phyloP scores from a whole-genome alignment of 2,797 vertebrate species.

The Echeneis naucrates region DNA sequence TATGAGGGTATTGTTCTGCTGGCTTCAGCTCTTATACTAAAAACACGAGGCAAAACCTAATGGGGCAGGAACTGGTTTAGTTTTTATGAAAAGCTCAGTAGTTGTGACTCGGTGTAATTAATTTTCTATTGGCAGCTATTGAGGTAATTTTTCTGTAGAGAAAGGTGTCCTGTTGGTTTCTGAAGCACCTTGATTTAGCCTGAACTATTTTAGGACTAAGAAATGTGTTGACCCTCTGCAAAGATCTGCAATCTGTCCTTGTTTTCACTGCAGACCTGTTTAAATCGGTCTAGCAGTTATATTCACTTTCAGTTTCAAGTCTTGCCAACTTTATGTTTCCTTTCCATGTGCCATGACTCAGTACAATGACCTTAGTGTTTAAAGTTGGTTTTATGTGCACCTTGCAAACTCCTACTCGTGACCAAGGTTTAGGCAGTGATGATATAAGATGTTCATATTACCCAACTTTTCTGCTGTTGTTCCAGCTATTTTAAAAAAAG shows the following conservation, averaged over 20 bases:
- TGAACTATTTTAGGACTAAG: constrained; percentile 4
- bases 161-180: constrained; percentile 15
- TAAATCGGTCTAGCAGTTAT: not conserved
- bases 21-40: not conserved
- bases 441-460: constrained; percentile 55
- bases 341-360: constrained; percentile 11
- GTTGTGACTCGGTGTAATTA: constrained; percentile 5
- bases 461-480: constrained; percentile 25
- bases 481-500: constrained; percentile 38
- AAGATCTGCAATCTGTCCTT: not conserved
- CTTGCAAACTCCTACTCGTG: constrained; percentile 56
- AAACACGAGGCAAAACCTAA: not conserved
- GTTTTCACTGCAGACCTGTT: not conserved
- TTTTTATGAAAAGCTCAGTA: constrained; percentile 1
- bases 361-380: constrained; percentile 38
- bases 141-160: not conserved
- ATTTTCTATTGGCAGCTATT: constrained; percentile 1
- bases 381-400: constrained; percentile 36
- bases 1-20: constrained; percentile 8
- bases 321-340: constrained; percentile 31
- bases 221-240: not conserved
- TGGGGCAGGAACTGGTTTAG: not conserved
- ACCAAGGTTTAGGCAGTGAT: constrained; percentile 44
- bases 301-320: constrained; percentile 15
- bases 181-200: not conserved